Evolutionary conservation across 2,888 invertebrate species (phyloP).

Genomic region (Aethes cnicana): DNA sequence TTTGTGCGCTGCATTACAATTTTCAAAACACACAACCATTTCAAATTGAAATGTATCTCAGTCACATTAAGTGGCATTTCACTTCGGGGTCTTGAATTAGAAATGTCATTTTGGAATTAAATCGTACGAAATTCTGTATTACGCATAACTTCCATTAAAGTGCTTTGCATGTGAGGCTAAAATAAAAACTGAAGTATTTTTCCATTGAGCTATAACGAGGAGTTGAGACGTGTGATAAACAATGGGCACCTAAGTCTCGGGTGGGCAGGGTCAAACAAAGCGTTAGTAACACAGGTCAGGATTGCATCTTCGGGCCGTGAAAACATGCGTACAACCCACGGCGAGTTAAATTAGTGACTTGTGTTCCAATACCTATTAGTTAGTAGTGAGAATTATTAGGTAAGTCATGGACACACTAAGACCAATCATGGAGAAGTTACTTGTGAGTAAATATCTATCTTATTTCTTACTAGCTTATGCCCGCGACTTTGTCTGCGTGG

Average conservation of each 20-base stretch:
- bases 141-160: slow-evolving; percentile 12
- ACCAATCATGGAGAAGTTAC: too few species aligned
- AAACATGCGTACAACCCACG: too few species aligned
- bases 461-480: too few species aligned
- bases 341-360: too few species aligned
- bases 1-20: slow-evolving; percentile 65
- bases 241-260: not conserved
- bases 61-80: not conserved
- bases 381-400: too few species aligned
- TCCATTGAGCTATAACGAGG: not conserved
- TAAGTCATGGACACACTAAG: too few species aligned
- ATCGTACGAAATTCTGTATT: slow-evolving; percentile 29
- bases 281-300: slow-evolving; percentile 49
- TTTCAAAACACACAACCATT: slow-evolving; percentile 33
- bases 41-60: slow-evolving; percentile 36
- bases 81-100: not conserved
- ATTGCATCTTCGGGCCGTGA: too few species aligned
- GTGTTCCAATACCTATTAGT: too few species aligned
- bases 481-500: too few species aligned
- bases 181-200: not conserved
- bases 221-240: not conserved
- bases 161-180: not conserved
- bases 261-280: slow-evolving; percentile 1
- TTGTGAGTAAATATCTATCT: too few species aligned
- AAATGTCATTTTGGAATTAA: slow-evolving; percentile 14